phyloP scores from a whole-genome alignment of 2,888 invertebrate genomes.

The Phymatocera aterrima region DNA sequence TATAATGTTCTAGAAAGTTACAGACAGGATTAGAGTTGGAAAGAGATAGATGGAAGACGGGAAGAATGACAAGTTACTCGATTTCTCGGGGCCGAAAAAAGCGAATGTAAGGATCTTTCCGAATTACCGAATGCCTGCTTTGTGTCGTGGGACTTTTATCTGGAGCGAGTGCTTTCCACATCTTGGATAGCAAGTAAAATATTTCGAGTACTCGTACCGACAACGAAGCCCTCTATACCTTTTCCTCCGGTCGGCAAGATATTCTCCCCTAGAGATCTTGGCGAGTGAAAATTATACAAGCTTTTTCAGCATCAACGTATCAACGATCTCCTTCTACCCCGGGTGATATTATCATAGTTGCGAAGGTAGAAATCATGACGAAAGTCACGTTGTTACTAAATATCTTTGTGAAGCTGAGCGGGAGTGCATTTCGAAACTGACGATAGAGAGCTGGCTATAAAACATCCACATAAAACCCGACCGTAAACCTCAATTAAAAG shows the following conservation, averaged over 20 bases:
- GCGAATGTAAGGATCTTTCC: conserved; percentile 14
- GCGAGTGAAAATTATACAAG: conserved; percentile 5
- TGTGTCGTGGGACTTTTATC: conserved; percentile 26
- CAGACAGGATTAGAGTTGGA: too few relatives aligned
- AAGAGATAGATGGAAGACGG: neutral
- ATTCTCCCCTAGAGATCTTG: neutral
- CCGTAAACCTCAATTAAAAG: neutral
- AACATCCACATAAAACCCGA: neutral
- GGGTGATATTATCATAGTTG: neutral
- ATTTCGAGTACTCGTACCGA: conserved; percentile 24
- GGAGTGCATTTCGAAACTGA: neutral
- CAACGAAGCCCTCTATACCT: neutral
- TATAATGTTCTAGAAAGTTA: too few relatives aligned
- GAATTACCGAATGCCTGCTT: conserved; percentile 27
- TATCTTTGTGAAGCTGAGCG: neutral
- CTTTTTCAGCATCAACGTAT: conserved; percentile 7
- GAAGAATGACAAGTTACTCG: neutral
- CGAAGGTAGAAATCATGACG: neutral
- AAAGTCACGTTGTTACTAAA: neutral
- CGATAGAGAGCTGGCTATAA: neutral
- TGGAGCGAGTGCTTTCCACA: conserved; percentile 12
- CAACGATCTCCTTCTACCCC: neutral
- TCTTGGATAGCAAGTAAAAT: conserved; percentile 20
- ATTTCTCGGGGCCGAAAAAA: neutral
- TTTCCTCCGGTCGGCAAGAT: neutral